phyloP scores from a whole-genome alignment of 2,888 invertebrate species.

The Ormyrus labotus region DNA sequence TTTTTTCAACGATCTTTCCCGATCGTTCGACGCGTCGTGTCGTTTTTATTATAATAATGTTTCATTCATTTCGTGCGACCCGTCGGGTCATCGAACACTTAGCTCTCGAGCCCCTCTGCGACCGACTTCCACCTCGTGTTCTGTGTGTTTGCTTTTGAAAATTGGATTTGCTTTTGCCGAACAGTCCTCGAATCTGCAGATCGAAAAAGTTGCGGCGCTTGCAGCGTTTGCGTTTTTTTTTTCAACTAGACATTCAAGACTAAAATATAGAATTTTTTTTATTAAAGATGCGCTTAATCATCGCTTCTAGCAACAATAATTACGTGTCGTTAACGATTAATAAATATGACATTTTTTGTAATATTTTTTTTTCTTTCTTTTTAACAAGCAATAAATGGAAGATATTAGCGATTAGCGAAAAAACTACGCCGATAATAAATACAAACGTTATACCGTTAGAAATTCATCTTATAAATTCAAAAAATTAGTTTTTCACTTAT shows the following conservation, averaged over 20 bases:
- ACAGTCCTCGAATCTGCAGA: slow-evolving; percentile 57
- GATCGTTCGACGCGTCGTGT: slow-evolving; percentile 47
- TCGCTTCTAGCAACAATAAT: slow-evolving; percentile 50
- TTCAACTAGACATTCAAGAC: slow-evolving; percentile 48
- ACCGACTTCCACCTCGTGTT: too few species aligned
- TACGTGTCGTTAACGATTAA: slow-evolving; percentile 50
- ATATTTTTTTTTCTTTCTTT: slow-evolving; percentile 3
- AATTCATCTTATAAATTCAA: slow-evolving; percentile 51
- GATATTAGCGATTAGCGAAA: slow-evolving; percentile 45
- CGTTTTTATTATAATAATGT: neutral
- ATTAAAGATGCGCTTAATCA: slow-evolving; percentile 9
- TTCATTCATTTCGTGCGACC: neutral
- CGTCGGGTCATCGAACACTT: too few species aligned
- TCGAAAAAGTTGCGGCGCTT: slow-evolving; percentile 38
- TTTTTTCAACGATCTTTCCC: slow-evolving; percentile 32
- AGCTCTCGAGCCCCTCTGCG: too few species aligned
- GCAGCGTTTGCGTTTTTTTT: neutral
- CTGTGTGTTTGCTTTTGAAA: slow-evolving; percentile 9
- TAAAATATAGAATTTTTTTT: slow-evolving; percentile 45
- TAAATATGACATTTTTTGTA: slow-evolving; percentile 43
- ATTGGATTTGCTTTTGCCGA: slow-evolving; percentile 25
- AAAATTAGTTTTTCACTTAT: slow-evolving; percentile 30
- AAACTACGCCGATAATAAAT: slow-evolving; percentile 43
- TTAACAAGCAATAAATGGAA: slow-evolving; percentile 54
- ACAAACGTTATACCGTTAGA: slow-evolving; percentile 36